phyloP scores from a whole-genome alignment of 2,888 invertebrate species.

The Lathronympha strigana region DNA sequence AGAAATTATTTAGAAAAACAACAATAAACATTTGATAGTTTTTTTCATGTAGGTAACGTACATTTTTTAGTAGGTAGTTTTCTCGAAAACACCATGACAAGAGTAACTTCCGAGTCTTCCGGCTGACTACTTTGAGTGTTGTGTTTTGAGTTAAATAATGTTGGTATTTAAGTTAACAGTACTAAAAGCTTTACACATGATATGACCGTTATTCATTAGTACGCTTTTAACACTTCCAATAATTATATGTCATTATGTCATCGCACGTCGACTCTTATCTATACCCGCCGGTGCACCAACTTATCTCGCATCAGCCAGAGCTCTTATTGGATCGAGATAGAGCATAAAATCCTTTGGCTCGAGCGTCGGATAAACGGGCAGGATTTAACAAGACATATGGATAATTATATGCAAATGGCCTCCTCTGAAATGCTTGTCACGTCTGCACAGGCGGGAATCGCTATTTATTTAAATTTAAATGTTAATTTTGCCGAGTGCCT shows the following conservation, averaged over 20 bases:
- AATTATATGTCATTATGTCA: constrained; percentile 5
- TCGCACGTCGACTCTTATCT: neutral
- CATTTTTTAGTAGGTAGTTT: too few relatives aligned
- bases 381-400: constrained; percentile 11
- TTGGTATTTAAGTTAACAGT: too few relatives aligned
- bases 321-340: neutral
- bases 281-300: neutral
- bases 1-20: too few relatives aligned
- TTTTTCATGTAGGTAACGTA: too few relatives aligned
- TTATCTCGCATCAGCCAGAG: neutral
- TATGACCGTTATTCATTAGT: too few relatives aligned
- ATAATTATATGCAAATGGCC: constrained; percentile 43
- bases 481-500: constrained; percentile 16
- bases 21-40: too few relatives aligned
- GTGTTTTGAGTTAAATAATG: too few relatives aligned
- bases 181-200: too few relatives aligned
- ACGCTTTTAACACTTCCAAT: neutral
- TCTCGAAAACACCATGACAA: too few relatives aligned
- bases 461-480: constrained; percentile 43
- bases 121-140: too few relatives aligned
- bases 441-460: constrained; percentile 27
- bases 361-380: neutral
- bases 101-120: too few relatives aligned
- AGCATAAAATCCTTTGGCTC: neutral
- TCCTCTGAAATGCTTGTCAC: constrained; percentile 38